These are phyloP conservation scores for Acanthosepion lycidas DNA, from an alignment of 2,888 invertebrate species.

Conservation along the genomic window DNA sequence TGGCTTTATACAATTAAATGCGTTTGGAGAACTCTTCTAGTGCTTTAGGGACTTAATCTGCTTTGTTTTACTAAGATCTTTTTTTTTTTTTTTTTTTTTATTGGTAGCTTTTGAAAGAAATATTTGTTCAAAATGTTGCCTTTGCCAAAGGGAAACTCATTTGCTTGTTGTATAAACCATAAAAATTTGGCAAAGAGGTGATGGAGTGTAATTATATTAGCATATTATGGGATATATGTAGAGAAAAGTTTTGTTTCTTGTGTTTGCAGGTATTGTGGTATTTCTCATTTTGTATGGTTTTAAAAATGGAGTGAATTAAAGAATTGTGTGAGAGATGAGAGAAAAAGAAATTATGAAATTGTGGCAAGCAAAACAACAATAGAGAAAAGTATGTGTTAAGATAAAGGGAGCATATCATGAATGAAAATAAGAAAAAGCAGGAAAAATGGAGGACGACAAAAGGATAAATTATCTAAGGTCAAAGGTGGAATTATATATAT, in stretches of 20 bases:
- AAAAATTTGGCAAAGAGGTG: not conserved
- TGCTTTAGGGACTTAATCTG: not conserved
- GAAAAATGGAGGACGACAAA: no score
- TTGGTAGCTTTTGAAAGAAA: not conserved
- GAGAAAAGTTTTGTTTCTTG: not conserved
- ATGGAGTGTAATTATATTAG: conserved; percentile 3
- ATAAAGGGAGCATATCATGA: no score
- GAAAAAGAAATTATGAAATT: not conserved
- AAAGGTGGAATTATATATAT: no score
- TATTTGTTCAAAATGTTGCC: not conserved
- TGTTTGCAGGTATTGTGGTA: not conserved
- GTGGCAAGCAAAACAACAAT: not conserved
- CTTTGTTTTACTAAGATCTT: not conserved
- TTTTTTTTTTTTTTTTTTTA: not conserved
- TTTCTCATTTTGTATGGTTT: not conserved
- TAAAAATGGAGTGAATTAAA: not conserved
- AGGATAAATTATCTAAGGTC: no score
- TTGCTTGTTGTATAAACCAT: not conserved
- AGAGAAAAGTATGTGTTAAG: not conserved
- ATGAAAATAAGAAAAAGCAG: no score
- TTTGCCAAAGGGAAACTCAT: conserved; percentile 12
- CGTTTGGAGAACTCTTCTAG: not conserved
- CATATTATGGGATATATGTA: not conserved
- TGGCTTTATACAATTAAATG: not conserved
- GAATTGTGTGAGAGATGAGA: not conserved